Evolutionary conservation across 1,140 invertebrate genomes (phyloP), one percentile per base, ranked within the genome.

Genomic region (Onthophagus taurus): DNA sequence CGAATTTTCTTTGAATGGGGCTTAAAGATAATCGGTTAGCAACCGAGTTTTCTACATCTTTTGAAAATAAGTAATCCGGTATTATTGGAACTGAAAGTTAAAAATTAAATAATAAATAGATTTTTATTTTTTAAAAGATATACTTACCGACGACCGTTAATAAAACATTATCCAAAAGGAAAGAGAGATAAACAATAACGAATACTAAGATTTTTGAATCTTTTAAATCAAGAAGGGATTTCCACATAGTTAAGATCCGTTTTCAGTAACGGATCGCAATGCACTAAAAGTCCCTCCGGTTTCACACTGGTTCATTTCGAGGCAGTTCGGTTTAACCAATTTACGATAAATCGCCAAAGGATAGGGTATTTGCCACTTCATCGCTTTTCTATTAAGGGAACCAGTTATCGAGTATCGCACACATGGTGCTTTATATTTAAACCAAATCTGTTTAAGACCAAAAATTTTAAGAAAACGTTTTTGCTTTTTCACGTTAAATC

Each of bases 141-240:
- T 33, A 70, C 79, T 79, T 70, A 86, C 83, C 83, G 43, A 86
- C 81, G 33, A 85, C 80, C 11, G 83, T 86, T 14, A 86, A 64
- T 8, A 86, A 67, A 44, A 85, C 73, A 67, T 86, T 86, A 69
- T 86, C 83, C 56, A 85, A 61, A 47, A 86, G 71, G 45, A 85
- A 70, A 18, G 78, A 77, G 26, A 81, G 53, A 58, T 81, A 83
- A 37, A 83, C 75, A 38, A 77, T 68, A n/a, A 66, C 50, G 24
- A 79, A 73, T 19, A 75, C 59, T 11, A 68, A 49, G 2, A 61
- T 45, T 35, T 66, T 65, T 3, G 61, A 63, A 34, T 63, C 53
- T 42, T 53, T 58, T 9, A 58, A 14, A 21, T 9, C 19, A 5
- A 34, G 4, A n/a, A 51, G 11, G 2, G 51, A 34, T n/a, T n/a